Conservation (phyloP, 1,140 invertebrate species). For the Trichonephila inaurata region DNA sequence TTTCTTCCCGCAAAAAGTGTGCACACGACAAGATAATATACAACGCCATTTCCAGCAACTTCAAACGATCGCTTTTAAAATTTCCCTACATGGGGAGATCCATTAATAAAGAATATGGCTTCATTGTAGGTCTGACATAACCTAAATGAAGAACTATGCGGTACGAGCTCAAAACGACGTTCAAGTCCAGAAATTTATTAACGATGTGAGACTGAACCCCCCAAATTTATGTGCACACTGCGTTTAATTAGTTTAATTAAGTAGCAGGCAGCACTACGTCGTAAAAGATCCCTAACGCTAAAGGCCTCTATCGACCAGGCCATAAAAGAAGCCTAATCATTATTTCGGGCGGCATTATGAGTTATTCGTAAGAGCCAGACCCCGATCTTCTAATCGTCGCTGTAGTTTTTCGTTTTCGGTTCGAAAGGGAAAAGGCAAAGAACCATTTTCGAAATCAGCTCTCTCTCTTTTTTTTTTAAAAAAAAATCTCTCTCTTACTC, state of each 20-base stretch:
- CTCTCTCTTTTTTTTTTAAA: too few relatives aligned
- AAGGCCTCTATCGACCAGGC: constrained; percentile 54
- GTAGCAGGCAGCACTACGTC: constrained; percentile 59
- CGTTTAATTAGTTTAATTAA: constrained; percentile 76
- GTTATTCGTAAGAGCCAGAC: too few relatives aligned
- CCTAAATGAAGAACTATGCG: constrained; percentile 60
- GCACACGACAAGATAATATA: not conserved
- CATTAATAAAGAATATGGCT: constrained; percentile 66
- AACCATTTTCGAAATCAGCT: too few relatives aligned
- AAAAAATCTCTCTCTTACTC: too few relatives aligned
- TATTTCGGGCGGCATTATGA: constrained; percentile 32
- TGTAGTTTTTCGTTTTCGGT: too few relatives aligned
- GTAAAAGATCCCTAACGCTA: constrained; percentile 67
- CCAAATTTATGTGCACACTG: constrained; percentile 66
- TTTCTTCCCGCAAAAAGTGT: not conserved
- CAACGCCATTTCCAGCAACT: not conserved
- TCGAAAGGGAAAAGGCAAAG: too few relatives aligned
- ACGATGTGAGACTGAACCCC: constrained; percentile 13
- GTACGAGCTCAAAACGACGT: not conserved
- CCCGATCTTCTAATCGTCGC: not conserved
- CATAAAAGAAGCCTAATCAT: constrained; percentile 41
- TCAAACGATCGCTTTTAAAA: constrained; percentile 12
- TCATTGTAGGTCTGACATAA: constrained; percentile 36
- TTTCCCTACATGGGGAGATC: not conserved
- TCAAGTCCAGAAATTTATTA: constrained; percentile 61